Base-by-base conservation (phyloP, 2,888 invertebrate genomes). In the Noctua janthe region DNA sequence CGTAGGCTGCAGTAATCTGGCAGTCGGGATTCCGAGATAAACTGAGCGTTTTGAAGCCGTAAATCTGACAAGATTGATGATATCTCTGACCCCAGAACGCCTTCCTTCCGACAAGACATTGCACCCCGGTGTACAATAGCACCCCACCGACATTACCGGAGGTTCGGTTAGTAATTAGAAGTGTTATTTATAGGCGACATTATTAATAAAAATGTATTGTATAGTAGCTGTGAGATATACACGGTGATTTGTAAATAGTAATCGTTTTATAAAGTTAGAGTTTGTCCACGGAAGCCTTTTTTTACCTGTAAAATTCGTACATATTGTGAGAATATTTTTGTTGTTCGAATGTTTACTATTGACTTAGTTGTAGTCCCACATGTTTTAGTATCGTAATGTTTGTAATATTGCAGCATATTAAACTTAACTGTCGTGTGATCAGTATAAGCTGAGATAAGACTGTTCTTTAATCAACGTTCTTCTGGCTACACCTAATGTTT, bases 11-110 rank as follows among this genome's bases (percentile, higher is more conserved):
- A 80, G 91, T 92, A 92, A 93, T 93, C 92, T 90, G 85, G 87
- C 89, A 87, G 91, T 91, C 89, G 86, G 93, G 88, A 84, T 91
- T 90, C 86, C 83, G 92, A 94, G 94, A 94, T 95, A 95, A 94
- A 94, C 93, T 92, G 90, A 88, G 90, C 90, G 91, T 90, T 91
- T 87, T 88, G 84, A 84, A 87, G 91, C 91, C 94, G 94, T 94
- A 95, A 95, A 95, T 95, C 96, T 94, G 94, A 91, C 94, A 94
- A 95, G 95, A 96, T 95, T 94, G 93, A 96, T 95, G 95, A 90
- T 89, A 89, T 89, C 82, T 87, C 90, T 93, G 93, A 94, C 93
- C 95, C 92, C 91, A 88, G 89, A 91, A 89, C 91, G 90, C 88
- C 88, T 88, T 88, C 91, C 90, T 87, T 88, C 91, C 87, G 87